Percentiles rank a stretch among this genome's conserved stretches.
Evolutionary conservation across 2,113 vertebrate species (phyloP).

Genomic region (Trachemys scripta): DNA sequence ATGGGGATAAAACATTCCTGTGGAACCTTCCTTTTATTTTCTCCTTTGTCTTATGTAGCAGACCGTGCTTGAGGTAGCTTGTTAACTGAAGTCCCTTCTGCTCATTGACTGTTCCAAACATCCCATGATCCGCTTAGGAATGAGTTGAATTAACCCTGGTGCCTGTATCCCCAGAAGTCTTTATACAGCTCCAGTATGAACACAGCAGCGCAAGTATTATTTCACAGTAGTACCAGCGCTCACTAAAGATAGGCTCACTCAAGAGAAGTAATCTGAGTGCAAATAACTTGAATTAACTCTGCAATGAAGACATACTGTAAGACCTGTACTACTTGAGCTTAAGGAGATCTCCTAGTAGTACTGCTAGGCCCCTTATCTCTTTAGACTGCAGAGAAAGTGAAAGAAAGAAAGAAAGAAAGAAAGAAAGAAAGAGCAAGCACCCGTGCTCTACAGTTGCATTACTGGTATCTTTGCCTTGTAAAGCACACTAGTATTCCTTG

Average conservation of each 20-base stretch:
- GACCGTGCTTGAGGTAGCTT: not conserved
- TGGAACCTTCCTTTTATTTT: not conserved
- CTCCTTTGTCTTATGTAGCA: not conserved
- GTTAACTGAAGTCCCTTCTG: not conserved
- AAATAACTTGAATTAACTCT: not conserved
- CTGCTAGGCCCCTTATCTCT: not conserved
- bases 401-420: not conserved
- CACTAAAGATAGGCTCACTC: not conserved
- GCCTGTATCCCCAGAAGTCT: not conserved
- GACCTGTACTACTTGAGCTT: not conserved
- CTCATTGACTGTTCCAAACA: not conserved
- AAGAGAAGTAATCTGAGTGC: not conserved
- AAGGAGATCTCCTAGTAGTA: not conserved
- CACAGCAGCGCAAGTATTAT: not conserved
- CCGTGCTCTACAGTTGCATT: fast-evolving
- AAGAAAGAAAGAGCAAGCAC: not conserved
- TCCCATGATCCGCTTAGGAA: not conserved
- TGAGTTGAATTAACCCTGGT: not conserved
- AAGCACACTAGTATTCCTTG: not conserved
- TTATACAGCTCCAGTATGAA: not conserved
- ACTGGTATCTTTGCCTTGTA: not conserved
- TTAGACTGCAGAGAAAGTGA: too few relatives aligned
- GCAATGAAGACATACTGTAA: not conserved
- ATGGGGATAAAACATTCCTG: not conserved
- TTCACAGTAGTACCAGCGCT: not conserved